phyloP scores from a whole-genome alignment of 2,888 invertebrate genomes.

The Lissocephala sabroskyi region DNA sequence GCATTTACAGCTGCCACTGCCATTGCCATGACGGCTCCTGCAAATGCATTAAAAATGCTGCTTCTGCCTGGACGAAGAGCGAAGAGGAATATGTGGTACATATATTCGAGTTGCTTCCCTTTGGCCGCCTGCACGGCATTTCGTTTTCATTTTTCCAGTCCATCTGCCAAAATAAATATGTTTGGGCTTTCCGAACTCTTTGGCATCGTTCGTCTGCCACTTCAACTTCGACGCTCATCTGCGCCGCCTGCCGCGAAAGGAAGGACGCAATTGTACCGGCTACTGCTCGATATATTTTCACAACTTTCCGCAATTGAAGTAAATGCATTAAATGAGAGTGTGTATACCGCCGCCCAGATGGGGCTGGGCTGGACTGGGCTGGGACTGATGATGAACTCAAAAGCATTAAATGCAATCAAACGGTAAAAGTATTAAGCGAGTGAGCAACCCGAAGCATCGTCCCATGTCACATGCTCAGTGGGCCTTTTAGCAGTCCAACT shows the following conservation, averaged over 20 bases:
- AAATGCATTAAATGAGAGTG: constrained; percentile 50
- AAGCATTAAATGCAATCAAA: constrained; percentile 48
- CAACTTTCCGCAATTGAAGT: constrained; percentile 26
- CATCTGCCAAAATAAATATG: constrained; percentile 66
- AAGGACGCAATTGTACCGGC: too few species aligned
- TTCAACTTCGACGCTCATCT: constrained; percentile 30
- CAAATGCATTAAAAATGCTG: constrained; percentile 45
- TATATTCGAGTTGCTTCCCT: not conserved
- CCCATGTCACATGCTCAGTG: too few species aligned
- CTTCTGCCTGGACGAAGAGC: constrained; percentile 2
- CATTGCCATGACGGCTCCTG: not conserved
- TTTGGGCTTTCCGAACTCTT: constrained; percentile 24
- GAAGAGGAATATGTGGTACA: not conserved
- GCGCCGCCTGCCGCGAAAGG: not conserved
- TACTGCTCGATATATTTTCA: constrained; percentile 6
- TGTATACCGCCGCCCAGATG: too few species aligned
- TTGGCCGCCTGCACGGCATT: not conserved
- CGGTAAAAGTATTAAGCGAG: constrained; percentile 51
- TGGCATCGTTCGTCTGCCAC: constrained; percentile 29
- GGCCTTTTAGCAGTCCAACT: too few species aligned
- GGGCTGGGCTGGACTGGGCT: too few species aligned
- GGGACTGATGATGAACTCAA: constrained; percentile 14
- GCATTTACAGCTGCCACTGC: not conserved
- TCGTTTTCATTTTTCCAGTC: constrained; percentile 47
- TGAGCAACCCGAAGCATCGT: constrained; percentile 16